Evolutionary conservation across 2,797 vertebrate species (phyloP).

Genomic region (Spatula versicolor): DNA sequence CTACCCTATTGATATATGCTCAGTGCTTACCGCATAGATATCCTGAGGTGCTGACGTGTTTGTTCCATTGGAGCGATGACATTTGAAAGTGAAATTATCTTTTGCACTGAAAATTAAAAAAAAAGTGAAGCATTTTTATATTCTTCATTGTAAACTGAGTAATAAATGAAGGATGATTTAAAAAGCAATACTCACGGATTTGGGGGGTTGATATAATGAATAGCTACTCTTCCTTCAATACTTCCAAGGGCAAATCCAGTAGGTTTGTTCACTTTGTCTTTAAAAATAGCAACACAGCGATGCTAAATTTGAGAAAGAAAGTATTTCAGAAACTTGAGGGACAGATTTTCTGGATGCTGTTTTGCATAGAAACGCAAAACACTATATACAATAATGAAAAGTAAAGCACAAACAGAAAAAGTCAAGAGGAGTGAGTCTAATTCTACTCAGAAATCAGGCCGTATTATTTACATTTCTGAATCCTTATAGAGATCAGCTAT

Average conservation of each 20-base stretch:
- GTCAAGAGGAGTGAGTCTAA: neutral
- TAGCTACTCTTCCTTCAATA: slow-evolving; percentile 97
- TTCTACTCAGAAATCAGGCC: neutral
- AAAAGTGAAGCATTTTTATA: neutral
- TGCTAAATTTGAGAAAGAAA: slow-evolving; percentile 81
- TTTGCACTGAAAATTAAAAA: slow-evolving; percentile 85
- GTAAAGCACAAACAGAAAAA: neutral
- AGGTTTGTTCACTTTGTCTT: slow-evolving; percentile 98
- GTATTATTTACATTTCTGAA: neutral
- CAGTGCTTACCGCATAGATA: slow-evolving; percentile 93
- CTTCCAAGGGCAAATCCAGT: slow-evolving; percentile 98
- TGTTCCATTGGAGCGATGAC: slow-evolving; percentile 98
- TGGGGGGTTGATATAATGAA: slow-evolving; percentile 98
- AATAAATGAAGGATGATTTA: neutral
- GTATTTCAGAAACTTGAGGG: neutral
- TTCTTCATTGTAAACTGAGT: neutral
- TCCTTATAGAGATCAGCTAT: neutral
- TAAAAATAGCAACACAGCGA: slow-evolving; percentile 98
- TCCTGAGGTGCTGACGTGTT: slow-evolving; percentile 97
- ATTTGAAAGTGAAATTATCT: slow-evolving; percentile 99
- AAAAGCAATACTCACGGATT: slow-evolving; percentile 89
- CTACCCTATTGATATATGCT: neutral
- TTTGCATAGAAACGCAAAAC: neutral
- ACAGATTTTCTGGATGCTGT: neutral
- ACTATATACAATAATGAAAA: neutral